Percentiles rank a stretch among this genome's conserved stretches.
Evolutionary conservation across 2,888 invertebrate species (phyloP).

Genomic region (Harpalus rubripes): DNA sequence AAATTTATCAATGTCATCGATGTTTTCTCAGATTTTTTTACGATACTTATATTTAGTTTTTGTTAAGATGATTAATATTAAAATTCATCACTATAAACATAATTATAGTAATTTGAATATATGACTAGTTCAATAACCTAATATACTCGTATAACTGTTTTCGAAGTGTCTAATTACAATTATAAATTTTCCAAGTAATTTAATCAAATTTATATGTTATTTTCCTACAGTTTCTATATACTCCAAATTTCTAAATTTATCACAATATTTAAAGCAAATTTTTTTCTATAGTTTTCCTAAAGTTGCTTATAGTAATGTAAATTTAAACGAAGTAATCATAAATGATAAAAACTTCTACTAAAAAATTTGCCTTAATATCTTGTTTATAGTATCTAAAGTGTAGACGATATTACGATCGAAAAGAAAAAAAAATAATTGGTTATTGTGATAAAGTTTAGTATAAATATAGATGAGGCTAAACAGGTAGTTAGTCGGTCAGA

Average conservation of each 20-base stretch:
- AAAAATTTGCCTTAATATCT: constrained; percentile 18
- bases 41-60: not conserved
- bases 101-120: not conserved
- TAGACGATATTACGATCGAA: constrained; percentile 20
- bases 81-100: not conserved
- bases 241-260: not conserved
- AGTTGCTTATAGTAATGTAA: not conserved
- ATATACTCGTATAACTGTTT: not conserved
- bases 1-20: not conserved
- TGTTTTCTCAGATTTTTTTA: not conserved
- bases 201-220: constrained; percentile 6
- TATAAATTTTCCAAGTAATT: not conserved
- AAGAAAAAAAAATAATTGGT: constrained; percentile 36
- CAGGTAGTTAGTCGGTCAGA: constrained; percentile 12
- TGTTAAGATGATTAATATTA: not conserved
- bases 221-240: constrained; percentile 17
- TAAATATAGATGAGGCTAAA: not conserved
- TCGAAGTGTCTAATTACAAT: not conserved
- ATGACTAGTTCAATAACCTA: not conserved
- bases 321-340: not conserved
- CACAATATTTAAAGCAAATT: not conserved
- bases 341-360: constrained; percentile 12
- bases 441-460: constrained; percentile 3
- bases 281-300: not conserved
- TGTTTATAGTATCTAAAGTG: constrained; percentile 24